These are phyloP conservation scores for Aphaenogaster rudis DNA, from an alignment of 1,140 invertebrate species.

Conservation along the genomic window DNA sequence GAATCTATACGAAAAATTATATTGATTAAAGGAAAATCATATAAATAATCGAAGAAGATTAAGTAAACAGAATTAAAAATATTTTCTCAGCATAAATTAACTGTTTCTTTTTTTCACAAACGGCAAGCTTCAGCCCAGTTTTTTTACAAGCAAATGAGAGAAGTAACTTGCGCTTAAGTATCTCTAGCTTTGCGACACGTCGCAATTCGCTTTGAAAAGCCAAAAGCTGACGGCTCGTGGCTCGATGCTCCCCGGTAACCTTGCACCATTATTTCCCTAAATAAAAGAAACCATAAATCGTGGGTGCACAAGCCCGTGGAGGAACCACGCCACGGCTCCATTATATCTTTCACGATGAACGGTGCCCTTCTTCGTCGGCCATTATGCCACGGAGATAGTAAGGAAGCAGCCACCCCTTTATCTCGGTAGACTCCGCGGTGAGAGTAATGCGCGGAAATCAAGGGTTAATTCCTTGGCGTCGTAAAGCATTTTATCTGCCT, in stretches of 20 bases:
- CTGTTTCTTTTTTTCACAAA: no score
- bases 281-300: slow-evolving; percentile 85
- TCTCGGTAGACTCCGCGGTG: slow-evolving; percentile 78
- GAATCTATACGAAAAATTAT: background rate
- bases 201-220: slow-evolving; percentile 24
- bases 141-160: slow-evolving; percentile 15
- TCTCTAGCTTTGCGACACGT: slow-evolving; percentile 43
- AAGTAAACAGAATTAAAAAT: background rate
- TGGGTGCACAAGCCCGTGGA: slow-evolving; percentile 74
- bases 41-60: background rate
- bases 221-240: slow-evolving; percentile 54
- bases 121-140: background rate
- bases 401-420: slow-evolving; percentile 85
- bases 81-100: background rate
- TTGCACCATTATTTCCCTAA: slow-evolving; percentile 79
- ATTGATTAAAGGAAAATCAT: background rate
- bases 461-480: slow-evolving; percentile 84
- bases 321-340: slow-evolving; percentile 75
- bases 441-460: slow-evolving; percentile 86
- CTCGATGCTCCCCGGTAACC: slow-evolving; percentile 68
- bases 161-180: slow-evolving; percentile 7
- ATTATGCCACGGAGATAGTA: slow-evolving; percentile 83
- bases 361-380: slow-evolving; percentile 80
- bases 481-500: slow-evolving; percentile 85
- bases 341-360: slow-evolving; percentile 83